Percentiles rank a stretch among this genome's conserved stretches.
Evolutionary conservation across 2,113 vertebrate species (phyloP).

Genomic region (Hydropotes inermis): DNA sequence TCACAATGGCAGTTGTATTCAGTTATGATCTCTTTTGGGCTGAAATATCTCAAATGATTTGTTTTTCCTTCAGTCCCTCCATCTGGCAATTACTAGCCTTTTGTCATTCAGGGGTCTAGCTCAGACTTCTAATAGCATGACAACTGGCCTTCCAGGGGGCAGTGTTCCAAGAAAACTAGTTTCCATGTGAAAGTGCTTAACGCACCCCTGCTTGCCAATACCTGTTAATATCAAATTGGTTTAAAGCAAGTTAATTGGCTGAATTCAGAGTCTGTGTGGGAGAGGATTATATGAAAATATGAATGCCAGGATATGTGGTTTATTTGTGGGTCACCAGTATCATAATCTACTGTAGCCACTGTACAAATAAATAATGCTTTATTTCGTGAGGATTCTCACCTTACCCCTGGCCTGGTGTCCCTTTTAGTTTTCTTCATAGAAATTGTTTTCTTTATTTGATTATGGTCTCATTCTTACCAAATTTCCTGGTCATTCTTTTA

Average conservation of each 20-base stretch:
- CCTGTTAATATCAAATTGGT: slow-evolving; percentile 17
- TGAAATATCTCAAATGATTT: not conserved
- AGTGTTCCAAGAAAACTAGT: not conserved
- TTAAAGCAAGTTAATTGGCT: not conserved
- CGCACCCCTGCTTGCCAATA: not conserved
- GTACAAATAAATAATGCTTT: not conserved
- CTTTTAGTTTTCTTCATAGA: not conserved
- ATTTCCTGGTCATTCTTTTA: not conserved
- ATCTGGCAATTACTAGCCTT: rapidly evolving
- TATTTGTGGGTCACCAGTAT: not conserved
- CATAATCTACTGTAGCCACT: not conserved
- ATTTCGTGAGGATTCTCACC: not conserved
- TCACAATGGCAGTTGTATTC: not conserved
- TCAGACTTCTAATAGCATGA: not conserved
- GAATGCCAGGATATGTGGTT: not conserved
- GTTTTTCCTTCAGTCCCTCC: not conserved
- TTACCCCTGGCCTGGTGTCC: not conserved
- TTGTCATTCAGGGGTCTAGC: not conserved
- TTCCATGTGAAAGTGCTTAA: not conserved
- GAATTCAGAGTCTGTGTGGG: not conserved
- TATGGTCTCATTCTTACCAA: not conserved
- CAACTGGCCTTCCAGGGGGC: not conserved
- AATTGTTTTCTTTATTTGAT: not conserved
- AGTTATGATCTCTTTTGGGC: not conserved
- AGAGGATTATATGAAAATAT: not conserved